Evolutionary conservation across 1,140 invertebrate species (phyloP).

Genomic region (Laupala kohalensis): DNA sequence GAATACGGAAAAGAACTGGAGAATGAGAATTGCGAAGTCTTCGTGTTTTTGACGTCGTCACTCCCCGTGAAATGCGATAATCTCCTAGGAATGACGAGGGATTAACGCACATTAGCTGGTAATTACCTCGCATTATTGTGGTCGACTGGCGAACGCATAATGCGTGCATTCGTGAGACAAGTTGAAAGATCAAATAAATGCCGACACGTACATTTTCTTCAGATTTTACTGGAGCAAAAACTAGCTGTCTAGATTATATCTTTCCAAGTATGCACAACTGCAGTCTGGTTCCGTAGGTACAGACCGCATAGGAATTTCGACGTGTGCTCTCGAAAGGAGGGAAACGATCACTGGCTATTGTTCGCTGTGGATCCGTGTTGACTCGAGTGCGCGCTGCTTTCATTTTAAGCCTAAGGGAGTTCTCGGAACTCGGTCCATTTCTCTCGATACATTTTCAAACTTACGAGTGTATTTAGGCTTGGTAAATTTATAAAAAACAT

Average conservation of each 20-base stretch:
- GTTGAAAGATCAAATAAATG: not conserved
- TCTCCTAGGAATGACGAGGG: not conserved
- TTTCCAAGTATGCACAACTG: not conserved
- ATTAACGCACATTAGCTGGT: not conserved
- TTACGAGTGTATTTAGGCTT: no score
- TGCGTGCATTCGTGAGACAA: not conserved
- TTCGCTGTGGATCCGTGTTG: no score
- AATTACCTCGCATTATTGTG: not conserved
- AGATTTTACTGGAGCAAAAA: not conserved
- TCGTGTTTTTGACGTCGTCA: not conserved
- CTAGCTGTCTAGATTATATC: not conserved
- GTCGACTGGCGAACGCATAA: not conserved
- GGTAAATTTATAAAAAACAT: no score
- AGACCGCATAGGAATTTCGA: not conserved
- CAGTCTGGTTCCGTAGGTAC: not conserved
- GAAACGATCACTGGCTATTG: no score
- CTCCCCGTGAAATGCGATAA: not conserved
- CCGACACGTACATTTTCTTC: not conserved
- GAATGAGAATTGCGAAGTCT: not conserved
- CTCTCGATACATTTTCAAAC: no score
- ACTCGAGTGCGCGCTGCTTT: no score
- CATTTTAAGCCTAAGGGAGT: no score
- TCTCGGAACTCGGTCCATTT: no score
- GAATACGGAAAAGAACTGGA: not conserved
- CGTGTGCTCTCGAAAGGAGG: not conserved